Evolutionary conservation across 2,888 invertebrate genomes (phyloP), one percentile per base, ranked within the genome.

Genomic region (Callyntrura guangdongensis): DNA sequence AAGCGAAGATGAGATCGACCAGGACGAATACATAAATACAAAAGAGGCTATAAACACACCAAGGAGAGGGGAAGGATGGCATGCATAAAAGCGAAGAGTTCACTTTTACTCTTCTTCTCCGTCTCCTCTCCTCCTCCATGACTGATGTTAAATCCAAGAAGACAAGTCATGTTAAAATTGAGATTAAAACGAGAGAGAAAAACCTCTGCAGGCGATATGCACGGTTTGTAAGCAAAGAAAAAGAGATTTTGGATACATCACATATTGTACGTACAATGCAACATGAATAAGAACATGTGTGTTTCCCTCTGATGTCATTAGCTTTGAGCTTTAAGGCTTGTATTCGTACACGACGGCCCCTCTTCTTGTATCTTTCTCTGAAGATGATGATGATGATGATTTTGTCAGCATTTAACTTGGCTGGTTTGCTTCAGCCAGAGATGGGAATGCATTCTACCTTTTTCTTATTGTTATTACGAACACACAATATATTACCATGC

Each of bases 251-350:
- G 61, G 64, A 69, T 69, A 67, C 27, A 79, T 47, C 77, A 77
- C 49, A 25, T n/a, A n/a, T n/a, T n/a, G n/a, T n/a, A n/a, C n/a
- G n/a, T 6, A 36, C 2, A 36, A 84, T 53, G 74, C 53, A 77
- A 77, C 49, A 49, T 49, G 72, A 25, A 77, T 2, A 86, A 53
- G 22, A 69, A 87, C 79, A 87, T 81, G 79, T 79, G 81, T 81
- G 69, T 87, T 87, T 87, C 69, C 81, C 67, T 69, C 86, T 79
- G 45, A 87, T 87, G 87, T 87, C 87, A 87, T 87, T 87, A 87
- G 67, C 79, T 87, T 53, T n/a, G 27, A 27, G 27, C 67, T 9
- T 5, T 36, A 3, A 17, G 11, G 25, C 12, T 17, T 17, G 45
- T 5, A 3, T 12, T 72, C 22, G 12, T 83, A 47, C 83, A 83